Evolutionary conservation across 2,113 vertebrate genomes (phyloP).

Genomic region (Lagopus muta): DNA sequence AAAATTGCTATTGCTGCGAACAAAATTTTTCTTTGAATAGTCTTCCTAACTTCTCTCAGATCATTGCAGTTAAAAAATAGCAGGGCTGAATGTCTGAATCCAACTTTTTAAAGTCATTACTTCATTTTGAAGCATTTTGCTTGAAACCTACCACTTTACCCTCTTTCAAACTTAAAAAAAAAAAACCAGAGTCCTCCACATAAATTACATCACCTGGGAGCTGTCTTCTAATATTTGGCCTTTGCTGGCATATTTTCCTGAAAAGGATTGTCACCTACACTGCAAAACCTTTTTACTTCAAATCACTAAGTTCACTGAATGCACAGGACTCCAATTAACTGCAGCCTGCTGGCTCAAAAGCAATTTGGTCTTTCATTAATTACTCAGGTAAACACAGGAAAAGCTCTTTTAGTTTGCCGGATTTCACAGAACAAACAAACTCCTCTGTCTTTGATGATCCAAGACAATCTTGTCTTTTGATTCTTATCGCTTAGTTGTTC

Average conservation of each 20-base stretch:
- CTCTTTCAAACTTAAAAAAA: not conserved
- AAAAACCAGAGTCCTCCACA: not conserved
- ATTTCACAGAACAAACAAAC: constrained; percentile 44
- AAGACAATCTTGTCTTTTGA: constrained; percentile 69
- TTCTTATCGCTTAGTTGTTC: constrained; percentile 62
- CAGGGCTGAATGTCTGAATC: not conserved
- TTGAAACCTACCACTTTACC: not conserved
- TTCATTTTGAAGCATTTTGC: not conserved
- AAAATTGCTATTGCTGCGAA: not conserved
- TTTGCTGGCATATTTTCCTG: not conserved
- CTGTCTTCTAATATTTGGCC: not conserved
- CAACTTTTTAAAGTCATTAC: not conserved
- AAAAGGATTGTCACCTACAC: not conserved
- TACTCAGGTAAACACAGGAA: constrained; percentile 35
- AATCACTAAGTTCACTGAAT: constrained; percentile 36
- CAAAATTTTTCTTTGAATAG: not conserved
- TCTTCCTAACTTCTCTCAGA: not conserved
- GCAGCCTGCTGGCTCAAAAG: constrained; percentile 36
- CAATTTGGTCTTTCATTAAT: constrained; percentile 52
- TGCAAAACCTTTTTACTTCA: constrained; percentile 34
- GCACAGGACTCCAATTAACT: constrained; percentile 48
- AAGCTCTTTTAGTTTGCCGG: constrained; percentile 26
- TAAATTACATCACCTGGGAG: not conserved
- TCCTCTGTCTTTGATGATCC: constrained; percentile 62
- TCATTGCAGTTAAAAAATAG: not conserved